Percentiles rank a stretch among this genome's conserved stretches.
Evolutionary conservation across 2,797 vertebrate species (phyloP).

Genomic region (Aythya fuligula): DNA sequence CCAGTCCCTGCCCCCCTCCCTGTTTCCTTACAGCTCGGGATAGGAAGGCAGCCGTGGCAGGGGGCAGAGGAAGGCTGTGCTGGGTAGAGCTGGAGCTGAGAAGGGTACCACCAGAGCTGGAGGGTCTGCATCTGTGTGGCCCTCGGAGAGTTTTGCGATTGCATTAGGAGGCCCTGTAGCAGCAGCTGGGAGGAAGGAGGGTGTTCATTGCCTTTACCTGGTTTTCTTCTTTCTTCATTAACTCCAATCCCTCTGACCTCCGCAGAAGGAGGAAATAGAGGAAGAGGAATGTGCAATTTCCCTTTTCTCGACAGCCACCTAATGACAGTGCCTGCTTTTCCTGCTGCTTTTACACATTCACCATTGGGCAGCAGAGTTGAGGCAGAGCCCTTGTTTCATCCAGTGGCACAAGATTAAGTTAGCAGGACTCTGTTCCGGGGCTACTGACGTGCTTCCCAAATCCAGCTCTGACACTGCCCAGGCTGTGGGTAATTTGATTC

Average conservation of each 20-base stretch:
- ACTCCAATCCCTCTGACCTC: neutral
- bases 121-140: neutral
- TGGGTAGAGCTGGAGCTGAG: neutral
- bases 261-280: neutral
- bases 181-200: neutral
- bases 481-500: slow-evolving; percentile 18
- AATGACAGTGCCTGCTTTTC: neutral
- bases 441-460: slow-evolving; percentile 25
- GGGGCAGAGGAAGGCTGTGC: neutral
- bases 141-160: neutral
- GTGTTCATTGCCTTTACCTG: neutral
- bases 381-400: slow-evolving; percentile 5
- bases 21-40: neutral
- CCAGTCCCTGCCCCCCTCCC: neutral
- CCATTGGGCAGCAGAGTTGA: neutral
- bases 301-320: neutral
- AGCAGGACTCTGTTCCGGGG: neutral
- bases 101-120: neutral
- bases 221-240: neutral
- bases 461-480: neutral
- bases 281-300: neutral
- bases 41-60: rapidly evolving
- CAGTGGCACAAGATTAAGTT: neutral
- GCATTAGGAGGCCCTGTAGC: neutral
- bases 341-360: neutral